Base-by-base conservation (phyloP, 2,113 vertebrate species). In the Anoplopoma fimbria region DNA sequence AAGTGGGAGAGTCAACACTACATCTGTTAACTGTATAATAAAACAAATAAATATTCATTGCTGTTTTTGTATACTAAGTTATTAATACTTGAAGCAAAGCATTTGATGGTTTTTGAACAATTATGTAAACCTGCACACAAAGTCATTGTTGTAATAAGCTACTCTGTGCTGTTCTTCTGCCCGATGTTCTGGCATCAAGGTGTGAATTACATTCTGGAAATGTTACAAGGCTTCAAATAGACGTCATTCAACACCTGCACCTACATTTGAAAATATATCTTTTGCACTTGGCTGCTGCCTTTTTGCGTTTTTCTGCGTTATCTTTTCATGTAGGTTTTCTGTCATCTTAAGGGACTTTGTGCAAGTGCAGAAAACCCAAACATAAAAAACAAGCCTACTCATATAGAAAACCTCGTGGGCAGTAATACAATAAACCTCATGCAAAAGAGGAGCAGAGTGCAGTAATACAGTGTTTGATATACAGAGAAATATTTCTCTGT, bases 401-500 rank as follows among this genome's bases (percentile, higher is more conserved):
- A 1, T 4, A 4, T 4, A n/a, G 23, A 82, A 42, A 29, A 60
- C 47, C 38, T 19, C 2, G 6, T 40, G 51, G 51, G 40, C 38
- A 2, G 38, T 4, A 4, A 55, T 2, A 2, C 0, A 33, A 73
- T 27, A 15, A 60, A 60, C 21, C 33, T 27, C n/a, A 29, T 7
- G 49, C 5, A 53, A 29, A 64, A 13, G 42, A 45, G 4, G 42
- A 42, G 0, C 10, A 45, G 13, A 27, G 9, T 33, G 23, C 40
- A 21, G 27, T n/a, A n/a, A n/a, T n/a, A 5, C 38, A n/a, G 49
- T 3, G 49, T 21, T n/a, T 19, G 64, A 1, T 13, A n/a, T n/a
- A n/a, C n/a, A 34, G 15, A n/a, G 55, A 60, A 21, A 82, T 60
- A 49, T 21, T 1, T 82, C 45, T 47, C 13, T 55, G 29, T 71